These are phyloP conservation scores for Orius insidiosus DNA, from an alignment of 1,140 invertebrate species.

Conservation along the genomic window DNA sequence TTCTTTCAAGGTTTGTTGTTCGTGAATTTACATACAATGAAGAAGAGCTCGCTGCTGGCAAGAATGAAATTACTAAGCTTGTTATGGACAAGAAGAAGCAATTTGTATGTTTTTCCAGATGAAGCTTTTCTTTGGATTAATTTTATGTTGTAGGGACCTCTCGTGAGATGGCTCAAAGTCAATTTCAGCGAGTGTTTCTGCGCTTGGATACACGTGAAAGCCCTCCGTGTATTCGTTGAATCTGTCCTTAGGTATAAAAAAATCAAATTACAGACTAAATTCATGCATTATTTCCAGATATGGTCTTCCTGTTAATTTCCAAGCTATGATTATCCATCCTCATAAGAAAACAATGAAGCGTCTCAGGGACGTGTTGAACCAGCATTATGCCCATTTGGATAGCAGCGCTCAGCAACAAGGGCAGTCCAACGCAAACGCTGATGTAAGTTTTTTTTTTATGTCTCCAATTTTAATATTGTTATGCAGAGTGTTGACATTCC, in stretches of 20 bases:
- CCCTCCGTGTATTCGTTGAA: conserved; percentile 92
- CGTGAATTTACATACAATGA: conserved; percentile 97
- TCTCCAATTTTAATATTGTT: conserved; percentile 17
- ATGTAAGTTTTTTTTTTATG: conserved; percentile 37
- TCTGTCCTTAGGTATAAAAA: conserved; percentile 42
- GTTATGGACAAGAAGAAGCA: conserved; percentile 64
- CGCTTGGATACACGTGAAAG: conserved; percentile 97
- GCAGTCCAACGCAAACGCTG: conserved; percentile 37
- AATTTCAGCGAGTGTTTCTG: conserved; percentile 98
- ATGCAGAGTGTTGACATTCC: conserved; percentile 68
- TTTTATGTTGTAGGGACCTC: too few species aligned
- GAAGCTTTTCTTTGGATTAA: too few species aligned
- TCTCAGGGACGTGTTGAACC: conserved; percentile 77
- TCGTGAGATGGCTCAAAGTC: conserved; percentile 94
- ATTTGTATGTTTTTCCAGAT: too few species aligned
- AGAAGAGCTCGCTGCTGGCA: conserved; percentile 83
- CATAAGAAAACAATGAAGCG: conserved; percentile 80
- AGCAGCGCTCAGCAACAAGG: conserved; percentile 13
- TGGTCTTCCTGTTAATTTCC: conserved; percentile 93
- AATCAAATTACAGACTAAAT: background rate
- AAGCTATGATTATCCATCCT: conserved; percentile 85
- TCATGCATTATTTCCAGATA: conserved; percentile 41
- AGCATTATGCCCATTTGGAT: conserved; percentile 86
- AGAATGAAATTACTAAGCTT: conserved; percentile 89
- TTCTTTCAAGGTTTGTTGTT: conserved; percentile 59